Evolutionary conservation across 2,888 invertebrate species (phyloP), one percentile per base, ranked within the genome.

Genomic region (Melinaea menophilus): DNA sequence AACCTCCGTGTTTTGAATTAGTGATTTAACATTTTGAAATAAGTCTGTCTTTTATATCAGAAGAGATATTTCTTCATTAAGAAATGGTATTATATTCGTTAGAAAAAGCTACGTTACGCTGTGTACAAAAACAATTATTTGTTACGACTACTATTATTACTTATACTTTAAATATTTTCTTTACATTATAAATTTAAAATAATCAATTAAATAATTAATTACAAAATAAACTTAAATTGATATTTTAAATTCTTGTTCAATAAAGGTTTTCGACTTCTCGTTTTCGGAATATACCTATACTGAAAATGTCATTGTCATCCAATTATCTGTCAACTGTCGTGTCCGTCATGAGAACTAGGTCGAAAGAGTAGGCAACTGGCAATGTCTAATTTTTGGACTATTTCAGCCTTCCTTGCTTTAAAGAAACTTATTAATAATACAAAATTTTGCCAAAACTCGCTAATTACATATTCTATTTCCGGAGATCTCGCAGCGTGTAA

Each of bases 291-390:
- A 11, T 31, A 31, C 2, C 9, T 41, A 2, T 41, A 41, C 5
- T 41, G 41, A 41, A 41, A 55, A 55, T 71, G 72, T 71, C 72
- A 71, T 56, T 69, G 65, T 70, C 73, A 71, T 64, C 67, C 68
- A 60, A 65, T 67, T 64, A 69, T 60, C 69, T 68, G 73, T 73
- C 75, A 74, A 71, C 63, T 65, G 69, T 71, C 69, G 70, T 73
- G 68, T 72, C 64, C 81, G 85, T 85, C 86, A 87, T 82, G 80
- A 71, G 81, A 87, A 86, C 78, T 87, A 85, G 88, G 88, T 88
- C 86, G 85, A 79, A 81, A 78, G 80, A 82, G 80, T 80, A 80
- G 79, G 81, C 73, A 80, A 81, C 80, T 78, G 77, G 80, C 73
- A 76, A 78, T 81, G 78, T 80, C 73, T 75, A 73, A 77, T 74